Evolutionary conservation across 2,888 invertebrate genomes (phyloP), one percentile per base, ranked within the genome.

Genomic region (Flexamia atlantica): DNA sequence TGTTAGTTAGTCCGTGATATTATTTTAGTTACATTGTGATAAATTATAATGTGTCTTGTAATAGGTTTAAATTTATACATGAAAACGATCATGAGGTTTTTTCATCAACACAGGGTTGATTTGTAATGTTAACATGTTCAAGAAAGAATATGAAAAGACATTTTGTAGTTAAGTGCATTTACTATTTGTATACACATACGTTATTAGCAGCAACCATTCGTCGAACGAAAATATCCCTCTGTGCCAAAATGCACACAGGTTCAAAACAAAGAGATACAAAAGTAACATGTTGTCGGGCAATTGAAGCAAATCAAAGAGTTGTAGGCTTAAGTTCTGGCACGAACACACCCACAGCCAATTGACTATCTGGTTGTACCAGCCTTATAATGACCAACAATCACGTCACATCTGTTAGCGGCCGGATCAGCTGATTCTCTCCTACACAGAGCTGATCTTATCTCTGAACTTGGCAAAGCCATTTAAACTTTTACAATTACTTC

Each of bases 231-330:
- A 46, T 12, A 17, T 4, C 17, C 2, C 46, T 17, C 46, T 12
- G 3, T 46, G 46, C 7, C 46, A 46, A 46, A 40, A 12, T 9
- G 12, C 40, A 40, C 36, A 36, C 36, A 9, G 4, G 4, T 17
- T 14, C 46, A 57, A 57, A 57, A 10, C 23, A 28, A 28, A n/a
- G 64, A 64, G 9, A 5, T 28, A 14, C 42, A 20, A 76, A 76
- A 36, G 40, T 68, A 68, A 30, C 46, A 68, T 68, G 64, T 57
- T 68, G 50, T 68, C 46, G 25, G 17, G 46, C 68, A 81, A 50
- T 81, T 70, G 64, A 28, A 25, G 70, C 68, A 46, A 81, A 81
- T 81, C 81, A 81, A 64, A 70, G 81, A 68, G 81, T 28, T 64
- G 81, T 68, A 81, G 82, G 81, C 74, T 72, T 79, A 57, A 32